Base-by-base conservation (phyloP, 1,140 invertebrate species). In the Lucilia cuprina region DNA sequence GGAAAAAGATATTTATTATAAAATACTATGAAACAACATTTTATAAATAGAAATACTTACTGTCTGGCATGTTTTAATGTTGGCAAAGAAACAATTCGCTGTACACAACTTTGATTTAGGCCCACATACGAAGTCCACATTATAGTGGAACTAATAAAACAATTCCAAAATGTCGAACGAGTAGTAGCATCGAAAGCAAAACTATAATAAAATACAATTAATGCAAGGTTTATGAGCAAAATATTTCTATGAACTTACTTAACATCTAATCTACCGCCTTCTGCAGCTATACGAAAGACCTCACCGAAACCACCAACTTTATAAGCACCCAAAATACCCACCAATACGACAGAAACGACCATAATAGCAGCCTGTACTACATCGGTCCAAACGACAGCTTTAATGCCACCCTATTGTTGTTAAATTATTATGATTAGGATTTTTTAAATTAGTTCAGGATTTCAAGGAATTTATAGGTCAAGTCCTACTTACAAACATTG, bases 311-410 rank as follows among this genome's bases (percentile, higher is more conserved):
- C 95, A 5, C 96, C 96, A 14, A 94, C 92, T n/a, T 94, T 92
- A 0, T 90, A 80, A 1, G 94, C 93, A 1, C 96, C 96, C 84
- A 95, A 91, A 0, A 95, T 86, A 0, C 95, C 91, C 0, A 97
- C 94, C 1, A 93, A 91, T 2, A 96, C 90, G 10, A 96, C 92
- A 0, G 95, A 95, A 0, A 92, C 92, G 60, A 96, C 93, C 94
- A 97, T 97, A 5, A 97, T 92, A 4, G 93, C 87, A 0, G 94
- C 94, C 91, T 97, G 96, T 75, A 97, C 93, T 0, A 95, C 94
- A 91, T 98, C 96, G 2, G 96, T 97, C 96, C 96, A 96, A 30
- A 97, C 94, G 0, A 97, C 96, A 0, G 96, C 96, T 90, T 97
- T 97, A 85, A 97, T 92, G 2, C 96, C 96, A 85, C 96, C 96